Evolutionary conservation across 2,888 invertebrate genomes (phyloP).

Genomic region (Synergus gifuensis): DNA sequence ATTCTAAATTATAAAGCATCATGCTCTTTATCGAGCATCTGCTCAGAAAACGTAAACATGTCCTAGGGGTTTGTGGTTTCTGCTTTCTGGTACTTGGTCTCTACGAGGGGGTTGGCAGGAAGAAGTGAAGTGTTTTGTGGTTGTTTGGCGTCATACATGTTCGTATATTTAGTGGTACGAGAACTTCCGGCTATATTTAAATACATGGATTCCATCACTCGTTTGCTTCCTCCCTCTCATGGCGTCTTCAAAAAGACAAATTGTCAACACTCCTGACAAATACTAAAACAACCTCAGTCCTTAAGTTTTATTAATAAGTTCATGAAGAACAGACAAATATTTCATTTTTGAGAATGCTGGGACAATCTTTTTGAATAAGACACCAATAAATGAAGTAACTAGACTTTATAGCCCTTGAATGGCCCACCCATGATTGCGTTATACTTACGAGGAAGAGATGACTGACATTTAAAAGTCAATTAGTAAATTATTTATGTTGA

Average conservation of each 20-base stretch:
- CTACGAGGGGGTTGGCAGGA: not conserved
- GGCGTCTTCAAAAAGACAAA: not conserved
- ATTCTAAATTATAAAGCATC: not conserved
- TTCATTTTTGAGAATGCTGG: not conserved
- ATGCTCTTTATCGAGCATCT: constrained; percentile 47
- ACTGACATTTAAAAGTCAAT: not conserved
- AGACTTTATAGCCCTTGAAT: too few species aligned
- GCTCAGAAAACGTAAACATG: constrained; percentile 45
- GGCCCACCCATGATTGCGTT: not conserved
- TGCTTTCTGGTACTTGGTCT: constrained; percentile 45
- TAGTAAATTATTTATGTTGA: not conserved
- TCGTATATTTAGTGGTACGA: constrained; percentile 12
- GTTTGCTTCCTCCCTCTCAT: not conserved
- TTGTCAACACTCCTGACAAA: not conserved
- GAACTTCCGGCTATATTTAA: constrained; percentile 47
- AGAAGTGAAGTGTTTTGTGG: constrained; percentile 22
- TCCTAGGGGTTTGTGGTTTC: constrained; percentile 47
- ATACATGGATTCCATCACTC: constrained; percentile 19
- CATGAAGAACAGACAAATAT: not conserved
- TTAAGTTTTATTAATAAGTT: not conserved
- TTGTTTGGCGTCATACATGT: not conserved
- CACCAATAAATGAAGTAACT: too few species aligned
- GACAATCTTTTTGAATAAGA: too few species aligned
- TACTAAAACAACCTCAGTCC: not conserved
- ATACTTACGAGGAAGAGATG: not conserved